Base-by-base conservation (phyloP, 2,888 invertebrate genomes). In the Sceliomorpha sp. region DNA sequence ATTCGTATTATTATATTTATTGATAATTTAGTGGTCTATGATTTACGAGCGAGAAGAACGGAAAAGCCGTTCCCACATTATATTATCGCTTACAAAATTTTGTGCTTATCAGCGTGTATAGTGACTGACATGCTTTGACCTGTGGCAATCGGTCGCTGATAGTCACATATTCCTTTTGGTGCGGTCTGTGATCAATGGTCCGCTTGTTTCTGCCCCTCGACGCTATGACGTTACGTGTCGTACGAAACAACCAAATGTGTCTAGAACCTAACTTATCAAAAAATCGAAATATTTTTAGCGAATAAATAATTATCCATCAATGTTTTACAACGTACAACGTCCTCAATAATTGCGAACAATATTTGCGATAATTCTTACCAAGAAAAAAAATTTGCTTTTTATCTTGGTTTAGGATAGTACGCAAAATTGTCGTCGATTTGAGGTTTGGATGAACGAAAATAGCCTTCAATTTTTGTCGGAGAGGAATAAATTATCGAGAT, bases 111-210 rank as follows among this genome's bases (percentile, higher is more conserved):
- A 72, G 50, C 50, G 48, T 72, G 71, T 77, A 75, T 72, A 76
- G 73, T 75, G 79, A 74, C 81, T 82, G 78, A 81, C 70, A 82
- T 79, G 82, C 81, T 85, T 80, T 85, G 86, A 86, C 86, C 85
- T 84, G 84, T 86, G 80, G 80, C 83, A 84, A 83, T 81, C 82
- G 81, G 78, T 70, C 76, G 76, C 76, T 79, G 86, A 86, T 85
- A 85, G 82, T 78, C 76, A 74, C 81, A 78, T 64, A 64, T 85
- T 83, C 82, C 84, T 82, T 78, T 77, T 40, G 71, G 74, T 60
- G 74, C 72, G 75, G 70, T 74, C 71, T 73, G 75, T 74, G 76
- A 75, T 83, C 75, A 84, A 85, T 82, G 84, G 82, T 73, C 71
- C 70, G 80, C 77, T 82, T 83, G 82, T 85, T 82, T 80, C 75